phyloP scores from a whole-genome alignment of 2,113 vertebrate genomes.

The Poecile atricapillus region DNA sequence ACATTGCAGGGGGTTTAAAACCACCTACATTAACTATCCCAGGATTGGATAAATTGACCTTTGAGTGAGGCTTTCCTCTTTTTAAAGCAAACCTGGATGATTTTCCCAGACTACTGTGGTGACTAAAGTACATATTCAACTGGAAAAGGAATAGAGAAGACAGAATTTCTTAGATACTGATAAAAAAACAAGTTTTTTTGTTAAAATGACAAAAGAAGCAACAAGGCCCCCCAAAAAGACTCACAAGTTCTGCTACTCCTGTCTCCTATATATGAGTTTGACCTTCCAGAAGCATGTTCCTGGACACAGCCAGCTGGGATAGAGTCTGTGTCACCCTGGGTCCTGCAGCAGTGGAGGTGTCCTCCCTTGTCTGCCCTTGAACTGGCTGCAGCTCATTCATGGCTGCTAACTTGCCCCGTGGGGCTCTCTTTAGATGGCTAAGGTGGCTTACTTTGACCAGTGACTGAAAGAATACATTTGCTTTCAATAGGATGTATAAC shows the following conservation, averaged over 20 bases:
- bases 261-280: background rate
- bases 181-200: background rate
- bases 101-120: background rate
- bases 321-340: background rate
- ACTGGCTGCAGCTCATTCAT: background rate
- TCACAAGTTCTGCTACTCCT: background rate
- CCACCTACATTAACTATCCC: background rate
- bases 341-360: background rate
- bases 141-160: background rate
- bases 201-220: background rate
- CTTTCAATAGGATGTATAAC: background rate
- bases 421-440: background rate
- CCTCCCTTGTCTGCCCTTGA: background rate
- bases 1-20: background rate
- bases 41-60: background rate
- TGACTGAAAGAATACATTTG: background rate
- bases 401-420: rapidly evolving
- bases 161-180: background rate
- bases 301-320: background rate
- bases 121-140: background rate
- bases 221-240: rapidly evolving
- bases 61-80: background rate
- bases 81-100: background rate
- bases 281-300: background rate
- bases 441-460: background rate